A percentile compares a stretch with the other conserved stretches of the same genome.
Conservation (phyloP, 2,113 vertebrate species). For the Labeo rohita region DNA sequence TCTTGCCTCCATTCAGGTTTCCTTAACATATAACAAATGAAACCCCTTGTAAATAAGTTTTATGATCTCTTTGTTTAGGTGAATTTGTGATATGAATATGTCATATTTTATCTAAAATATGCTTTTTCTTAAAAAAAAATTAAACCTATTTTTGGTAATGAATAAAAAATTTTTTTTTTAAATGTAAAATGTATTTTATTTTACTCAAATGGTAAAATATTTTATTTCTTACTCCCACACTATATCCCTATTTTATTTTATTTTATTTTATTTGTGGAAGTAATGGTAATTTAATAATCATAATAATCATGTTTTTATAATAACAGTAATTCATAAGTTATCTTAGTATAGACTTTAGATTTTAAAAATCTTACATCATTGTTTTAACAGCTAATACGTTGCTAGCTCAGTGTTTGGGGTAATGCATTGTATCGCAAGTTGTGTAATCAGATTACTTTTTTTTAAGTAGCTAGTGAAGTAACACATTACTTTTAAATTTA, state of each 20-base stretch:
- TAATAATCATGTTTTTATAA: too few relatives aligned
- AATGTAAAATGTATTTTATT: background rate
- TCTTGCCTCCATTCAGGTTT: background rate
- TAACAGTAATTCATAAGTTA: too few relatives aligned
- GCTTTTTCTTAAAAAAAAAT: background rate
- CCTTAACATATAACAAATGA: background rate
- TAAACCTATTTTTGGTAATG: background rate
- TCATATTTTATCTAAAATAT: background rate
- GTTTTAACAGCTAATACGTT: background rate
- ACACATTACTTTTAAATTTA: too few relatives aligned
- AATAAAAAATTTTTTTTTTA: background rate
- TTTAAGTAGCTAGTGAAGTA: too few relatives aligned
- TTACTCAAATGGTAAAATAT: background rate
- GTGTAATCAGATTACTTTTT: too few relatives aligned
- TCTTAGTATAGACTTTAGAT: background rate
- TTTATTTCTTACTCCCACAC: too few relatives aligned
- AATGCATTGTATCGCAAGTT: too few relatives aligned
- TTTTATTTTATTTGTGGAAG: background rate
- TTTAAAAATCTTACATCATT: background rate
- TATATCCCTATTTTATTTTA: background rate
- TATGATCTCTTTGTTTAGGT: background rate
- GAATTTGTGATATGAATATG: background rate
- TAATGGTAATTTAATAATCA: too few relatives aligned
- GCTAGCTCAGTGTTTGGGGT: too few relatives aligned
- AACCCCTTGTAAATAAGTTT: background rate